Conservation (phyloP, 2,113 vertebrate species). For the Barnardius zonarius region DNA sequence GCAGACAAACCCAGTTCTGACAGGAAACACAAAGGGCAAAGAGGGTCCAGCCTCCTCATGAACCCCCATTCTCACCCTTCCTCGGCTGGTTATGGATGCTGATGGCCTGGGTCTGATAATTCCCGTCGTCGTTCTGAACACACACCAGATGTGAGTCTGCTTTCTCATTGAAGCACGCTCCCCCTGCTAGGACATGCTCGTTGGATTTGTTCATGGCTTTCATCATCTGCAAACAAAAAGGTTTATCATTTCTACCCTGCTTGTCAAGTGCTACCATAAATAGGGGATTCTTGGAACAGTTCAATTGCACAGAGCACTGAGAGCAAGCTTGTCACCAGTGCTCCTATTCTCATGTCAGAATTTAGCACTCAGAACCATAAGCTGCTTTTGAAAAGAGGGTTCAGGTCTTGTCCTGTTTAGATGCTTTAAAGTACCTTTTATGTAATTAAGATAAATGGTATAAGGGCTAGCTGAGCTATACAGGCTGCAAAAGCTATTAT, state of each 20-base stretch:
- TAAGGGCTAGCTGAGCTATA: not conserved
- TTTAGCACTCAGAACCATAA: not conserved
- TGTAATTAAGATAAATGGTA: not conserved
- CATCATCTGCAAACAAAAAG: constrained; percentile 85
- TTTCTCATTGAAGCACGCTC: constrained; percentile 93
- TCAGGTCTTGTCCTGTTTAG: not conserved
- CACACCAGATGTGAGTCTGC: constrained; percentile 98
- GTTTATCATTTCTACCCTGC: not conserved
- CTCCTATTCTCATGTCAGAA: not conserved
- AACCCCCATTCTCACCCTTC: constrained; percentile 79
- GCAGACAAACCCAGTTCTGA: not conserved
- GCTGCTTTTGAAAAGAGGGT: not conserved
- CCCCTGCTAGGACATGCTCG: constrained; percentile 96
- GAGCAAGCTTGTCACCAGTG: not conserved
- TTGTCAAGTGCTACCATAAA: not conserved
- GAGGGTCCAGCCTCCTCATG: not conserved
- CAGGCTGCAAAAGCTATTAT: not conserved
- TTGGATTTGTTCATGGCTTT: constrained; percentile 99
- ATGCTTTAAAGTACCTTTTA: not conserved
- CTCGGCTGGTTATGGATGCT: constrained; percentile 97
- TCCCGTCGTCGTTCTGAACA: constrained; percentile 96
- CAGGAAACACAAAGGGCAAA: not conserved
- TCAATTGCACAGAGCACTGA: not conserved
- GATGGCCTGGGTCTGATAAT: constrained; percentile 99
- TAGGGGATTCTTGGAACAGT: not conserved